Evolutionary conservation across 2,113 vertebrate genomes (phyloP).

Genomic region (Mirounga angustirostris): DNA sequence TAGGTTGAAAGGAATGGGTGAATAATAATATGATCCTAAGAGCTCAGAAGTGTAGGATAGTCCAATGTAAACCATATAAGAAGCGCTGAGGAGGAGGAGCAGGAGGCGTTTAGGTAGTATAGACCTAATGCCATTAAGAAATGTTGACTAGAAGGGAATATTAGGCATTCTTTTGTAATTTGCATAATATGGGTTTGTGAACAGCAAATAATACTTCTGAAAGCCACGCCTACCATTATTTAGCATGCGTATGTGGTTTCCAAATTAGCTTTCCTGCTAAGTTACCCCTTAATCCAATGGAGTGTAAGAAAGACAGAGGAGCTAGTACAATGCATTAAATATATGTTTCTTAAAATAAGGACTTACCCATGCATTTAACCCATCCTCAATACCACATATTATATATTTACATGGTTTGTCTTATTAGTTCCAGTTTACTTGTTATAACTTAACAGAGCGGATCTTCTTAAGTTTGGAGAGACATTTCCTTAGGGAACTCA

Average conservation of each 20-base stretch:
- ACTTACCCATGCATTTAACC: not conserved
- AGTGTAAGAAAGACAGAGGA: constrained; percentile 61
- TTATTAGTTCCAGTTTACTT: constrained; percentile 47
- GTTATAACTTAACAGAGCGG: not conserved
- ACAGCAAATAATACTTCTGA: constrained; percentile 65
- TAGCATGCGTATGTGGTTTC: constrained; percentile 57
- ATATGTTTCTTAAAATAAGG: constrained; percentile 69
- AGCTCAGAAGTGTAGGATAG: not conserved
- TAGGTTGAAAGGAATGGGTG: not conserved
- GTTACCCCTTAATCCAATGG: constrained; percentile 63
- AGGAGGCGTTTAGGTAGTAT: not conserved
- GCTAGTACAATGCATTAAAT: constrained; percentile 49
- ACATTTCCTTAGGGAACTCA: constrained; percentile 2
- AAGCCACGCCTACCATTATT: constrained; percentile 32
- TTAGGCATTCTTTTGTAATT: constrained; percentile 29
- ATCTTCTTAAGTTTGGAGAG: constrained; percentile 52
- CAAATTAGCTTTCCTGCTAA: constrained; percentile 76
- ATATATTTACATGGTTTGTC: constrained; percentile 35
- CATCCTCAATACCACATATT: not conserved
- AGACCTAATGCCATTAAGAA: not conserved
- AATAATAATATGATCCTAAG: not conserved
- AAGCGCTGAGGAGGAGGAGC: not conserved
- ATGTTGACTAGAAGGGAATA: not conserved
- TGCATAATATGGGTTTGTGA: constrained; percentile 48
- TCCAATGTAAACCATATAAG: not conserved